These are phyloP conservation scores for Synergus itoensis DNA, from an alignment of 2,888 invertebrate species.

Conservation along the genomic window DNA sequence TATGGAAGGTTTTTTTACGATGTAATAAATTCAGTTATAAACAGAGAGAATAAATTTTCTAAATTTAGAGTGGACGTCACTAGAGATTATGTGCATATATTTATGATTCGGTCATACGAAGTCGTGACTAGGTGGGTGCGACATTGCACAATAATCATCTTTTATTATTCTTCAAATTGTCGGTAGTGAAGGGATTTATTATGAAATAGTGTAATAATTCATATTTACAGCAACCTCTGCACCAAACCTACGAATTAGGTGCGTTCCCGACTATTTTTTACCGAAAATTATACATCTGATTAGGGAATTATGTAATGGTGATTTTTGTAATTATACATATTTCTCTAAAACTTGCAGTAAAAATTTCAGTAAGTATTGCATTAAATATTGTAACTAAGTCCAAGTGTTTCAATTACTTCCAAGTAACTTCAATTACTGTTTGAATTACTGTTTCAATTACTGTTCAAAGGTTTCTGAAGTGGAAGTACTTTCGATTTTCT, in stretches of 20 bases:
- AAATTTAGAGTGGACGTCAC: slow-evolving; percentile 28
- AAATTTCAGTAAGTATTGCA: too few relatives aligned
- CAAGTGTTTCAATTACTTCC: too few relatives aligned
- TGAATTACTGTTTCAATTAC: too few relatives aligned
- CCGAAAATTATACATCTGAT: slow-evolving; percentile 32
- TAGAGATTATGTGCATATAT: neutral
- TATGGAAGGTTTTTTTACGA: neutral
- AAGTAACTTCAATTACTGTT: too few relatives aligned
- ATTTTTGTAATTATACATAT: too few relatives aligned
- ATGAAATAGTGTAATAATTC: slow-evolving; percentile 18
- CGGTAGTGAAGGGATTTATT: slow-evolving; percentile 10
- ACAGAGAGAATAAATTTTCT: neutral
- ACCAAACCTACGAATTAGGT: slow-evolving; percentile 9
- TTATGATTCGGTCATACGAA: neutral
- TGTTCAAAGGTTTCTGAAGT: too few relatives aligned
- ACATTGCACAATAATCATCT: slow-evolving; percentile 29
- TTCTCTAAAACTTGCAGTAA: too few relatives aligned
- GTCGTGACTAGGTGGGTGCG: slow-evolving; percentile 28
- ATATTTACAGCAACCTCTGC: slow-evolving; percentile 14
- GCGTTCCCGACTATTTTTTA: neutral
- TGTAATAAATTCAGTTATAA: neutral
- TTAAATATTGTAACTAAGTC: too few relatives aligned
- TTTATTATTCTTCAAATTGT: slow-evolving; percentile 34
- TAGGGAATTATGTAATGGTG: too few relatives aligned
- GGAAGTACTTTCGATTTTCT: too few relatives aligned